Conservation (phyloP, 2,113 vertebrate genomes). For the Abramis brama region DNA sequence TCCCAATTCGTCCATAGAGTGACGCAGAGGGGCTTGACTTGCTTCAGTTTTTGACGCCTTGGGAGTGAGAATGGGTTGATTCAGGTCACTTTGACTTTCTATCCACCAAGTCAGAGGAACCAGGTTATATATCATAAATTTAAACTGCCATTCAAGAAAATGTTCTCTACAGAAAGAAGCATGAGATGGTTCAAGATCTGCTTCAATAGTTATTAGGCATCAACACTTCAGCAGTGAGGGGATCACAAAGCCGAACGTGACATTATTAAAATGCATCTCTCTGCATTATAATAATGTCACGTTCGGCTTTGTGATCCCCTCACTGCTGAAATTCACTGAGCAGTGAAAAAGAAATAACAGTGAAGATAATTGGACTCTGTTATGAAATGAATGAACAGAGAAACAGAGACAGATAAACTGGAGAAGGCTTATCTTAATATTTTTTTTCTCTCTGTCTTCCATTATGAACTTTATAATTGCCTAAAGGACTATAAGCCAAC, state of each 20-base stretch:
- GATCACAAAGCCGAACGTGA: neutral
- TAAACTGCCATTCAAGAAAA: neutral
- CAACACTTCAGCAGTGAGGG: neutral
- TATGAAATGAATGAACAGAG: neutral
- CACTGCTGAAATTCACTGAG: neutral
- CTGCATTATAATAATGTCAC: too few relatives aligned
- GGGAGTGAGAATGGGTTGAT: too few relatives aligned
- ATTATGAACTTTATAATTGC: slow-evolving; percentile 11
- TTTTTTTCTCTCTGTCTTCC: neutral
- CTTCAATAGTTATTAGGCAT: neutral
- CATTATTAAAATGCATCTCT: slow-evolving; percentile 20
- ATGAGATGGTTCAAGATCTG: neutral
- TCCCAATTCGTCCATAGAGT: too few relatives aligned
- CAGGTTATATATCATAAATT: neutral
- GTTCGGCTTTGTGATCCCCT: too few relatives aligned
- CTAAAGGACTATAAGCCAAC: neutral
- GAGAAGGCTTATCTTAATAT: slow-evolving; percentile 1
- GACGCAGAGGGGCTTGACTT: too few relatives aligned
- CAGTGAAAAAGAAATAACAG: neutral
- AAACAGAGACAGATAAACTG: neutral
- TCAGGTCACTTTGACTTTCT: neutral
- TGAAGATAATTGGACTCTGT: neutral
- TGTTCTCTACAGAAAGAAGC: neutral
- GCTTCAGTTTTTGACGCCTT: too few relatives aligned
- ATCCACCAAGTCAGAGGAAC: neutral